Base-by-base conservation (phyloP, 2,113 vertebrate species). In the Corythornis vintsioides region DNA sequence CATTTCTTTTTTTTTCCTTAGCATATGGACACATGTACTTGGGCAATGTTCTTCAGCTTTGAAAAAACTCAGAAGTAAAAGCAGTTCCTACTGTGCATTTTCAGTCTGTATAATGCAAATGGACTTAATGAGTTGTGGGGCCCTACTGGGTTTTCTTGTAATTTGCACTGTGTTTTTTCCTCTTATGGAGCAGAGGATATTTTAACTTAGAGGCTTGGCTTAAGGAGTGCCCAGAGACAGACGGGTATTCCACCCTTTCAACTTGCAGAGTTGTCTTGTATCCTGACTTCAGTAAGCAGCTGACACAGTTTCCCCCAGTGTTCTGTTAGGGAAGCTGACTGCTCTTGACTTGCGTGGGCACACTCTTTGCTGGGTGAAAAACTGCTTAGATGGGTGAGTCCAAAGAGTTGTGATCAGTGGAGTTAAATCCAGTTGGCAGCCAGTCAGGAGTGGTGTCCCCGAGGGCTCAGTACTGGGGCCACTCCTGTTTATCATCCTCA, bases 141-240 rank as follows among this genome's bases (percentile, higher is more conserved):
- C 28, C 21, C 75, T 60, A 47, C 18, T 25, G 10, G 8, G 11
- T n/a, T 40, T 72, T 33, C 9, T 79, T 76, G 19, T 56, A 3
- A 4, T 66, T 50, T 76, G 29, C 29, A 13, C 13, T 57, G 3
- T 48, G 48, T 17, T 15, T 77, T 81, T 76, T 75, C 69, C 74
- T 29, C 7, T 29, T 28, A 7, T 0, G 0, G 48, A 52, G 13
- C 31, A 50, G 21, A 69, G 21, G 64, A 8, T 33, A n/a, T 69
- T 69, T 88, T 59, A 78, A 56, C 47, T n/a, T 28, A 29, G 77
- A 67, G 13, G 2, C 13, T 89, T 59, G 64, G 6, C n/a, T 93
- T 61, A 59, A 84, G 65, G 25, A 60, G 59, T 79, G 16, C 20
- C 8, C 42, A 31, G 13, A 24, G 11, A 65, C 33, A 45, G 17